A percentile compares a stretch with the other conserved stretches of the same genome.
Conservation (phyloP, 2,888 invertebrate species). For the Candidula unifasciata region DNA sequence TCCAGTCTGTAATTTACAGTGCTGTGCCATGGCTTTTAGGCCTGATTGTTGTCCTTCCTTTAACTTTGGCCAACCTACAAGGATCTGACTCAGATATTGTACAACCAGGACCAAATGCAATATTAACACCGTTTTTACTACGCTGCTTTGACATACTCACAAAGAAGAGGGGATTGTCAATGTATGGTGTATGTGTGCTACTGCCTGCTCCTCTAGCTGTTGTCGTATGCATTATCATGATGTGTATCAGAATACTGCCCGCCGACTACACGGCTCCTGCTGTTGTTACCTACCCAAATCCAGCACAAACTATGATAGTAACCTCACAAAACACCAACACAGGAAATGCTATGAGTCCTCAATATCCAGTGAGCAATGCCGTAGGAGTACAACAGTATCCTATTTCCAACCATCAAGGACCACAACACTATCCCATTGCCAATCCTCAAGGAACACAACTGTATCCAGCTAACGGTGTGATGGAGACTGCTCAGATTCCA, state of each 20-base stretch:
- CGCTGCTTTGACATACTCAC: not conserved
- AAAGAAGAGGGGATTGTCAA: not conserved
- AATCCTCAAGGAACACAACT: too few relatives aligned
- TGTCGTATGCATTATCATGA: not conserved
- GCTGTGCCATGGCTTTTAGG: slow-evolving; percentile 24
- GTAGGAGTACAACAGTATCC: not conserved
- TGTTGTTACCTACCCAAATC: not conserved
- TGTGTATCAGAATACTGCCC: not conserved
- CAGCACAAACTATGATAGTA: not conserved
- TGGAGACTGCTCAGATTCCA: not conserved
- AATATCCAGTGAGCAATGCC: not conserved
- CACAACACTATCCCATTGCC: too few relatives aligned
- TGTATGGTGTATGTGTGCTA: not conserved
- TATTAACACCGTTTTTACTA: not conserved
- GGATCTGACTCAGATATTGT: too few relatives aligned
- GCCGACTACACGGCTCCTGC: not conserved
- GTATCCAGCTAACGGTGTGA: too few relatives aligned
- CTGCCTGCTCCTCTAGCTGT: slow-evolving; percentile 3
- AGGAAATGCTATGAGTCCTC: too few relatives aligned
- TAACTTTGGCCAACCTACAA: not conserved
- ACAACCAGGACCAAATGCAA: not conserved
- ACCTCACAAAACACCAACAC: not conserved
- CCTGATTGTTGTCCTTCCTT: slow-evolving; percentile 11
- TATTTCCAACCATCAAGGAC: too few relatives aligned
- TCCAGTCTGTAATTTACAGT: not conserved